phyloP scores from a whole-genome alignment of 2,888 invertebrate species.

The Cryptocheilus praepositus region DNA sequence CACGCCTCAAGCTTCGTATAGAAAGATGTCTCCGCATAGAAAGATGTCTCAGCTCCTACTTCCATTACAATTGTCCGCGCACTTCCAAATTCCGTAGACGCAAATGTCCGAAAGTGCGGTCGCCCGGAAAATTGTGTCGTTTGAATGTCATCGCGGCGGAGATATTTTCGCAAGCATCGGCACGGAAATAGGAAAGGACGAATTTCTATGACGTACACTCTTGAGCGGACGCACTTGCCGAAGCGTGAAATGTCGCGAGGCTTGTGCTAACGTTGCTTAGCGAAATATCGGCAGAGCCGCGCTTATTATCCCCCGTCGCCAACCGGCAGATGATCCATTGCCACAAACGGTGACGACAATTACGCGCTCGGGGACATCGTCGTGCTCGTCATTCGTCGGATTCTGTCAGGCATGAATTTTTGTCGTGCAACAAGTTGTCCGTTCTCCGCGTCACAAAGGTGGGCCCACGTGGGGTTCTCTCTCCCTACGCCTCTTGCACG shows the following conservation, averaged over 20 bases:
- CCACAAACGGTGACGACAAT: slow-evolving; percentile 57
- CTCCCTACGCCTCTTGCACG: too few species aligned
- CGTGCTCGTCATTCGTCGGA: slow-evolving; percentile 38
- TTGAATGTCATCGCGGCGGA: too few species aligned
- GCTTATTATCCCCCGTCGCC: slow-evolving; percentile 33
- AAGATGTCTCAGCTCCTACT: too few species aligned
- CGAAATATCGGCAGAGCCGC: slow-evolving; percentile 33
- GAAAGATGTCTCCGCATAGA: too few species aligned
- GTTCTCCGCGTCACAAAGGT: slow-evolving; percentile 36
- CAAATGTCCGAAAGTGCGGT: too few species aligned
- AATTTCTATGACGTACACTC: too few species aligned
- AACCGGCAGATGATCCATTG: slow-evolving; percentile 66
- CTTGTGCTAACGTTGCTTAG: slow-evolving; percentile 42
- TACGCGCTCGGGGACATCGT: slow-evolving; percentile 28
- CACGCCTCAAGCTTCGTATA: too few species aligned
- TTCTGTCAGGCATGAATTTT: slow-evolving; percentile 53
- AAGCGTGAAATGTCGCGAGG: slow-evolving; percentile 13
- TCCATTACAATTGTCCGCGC: too few species aligned
- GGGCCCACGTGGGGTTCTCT: not conserved
- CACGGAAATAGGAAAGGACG: too few species aligned
- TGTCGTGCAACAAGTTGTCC: slow-evolving; percentile 54
- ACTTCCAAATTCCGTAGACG: too few species aligned
- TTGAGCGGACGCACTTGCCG: not conserved
- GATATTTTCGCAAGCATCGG: too few species aligned
- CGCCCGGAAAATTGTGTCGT: too few species aligned